Conservation (phyloP, 2,888 invertebrate species). For the Osmoderma eremita region DNA sequence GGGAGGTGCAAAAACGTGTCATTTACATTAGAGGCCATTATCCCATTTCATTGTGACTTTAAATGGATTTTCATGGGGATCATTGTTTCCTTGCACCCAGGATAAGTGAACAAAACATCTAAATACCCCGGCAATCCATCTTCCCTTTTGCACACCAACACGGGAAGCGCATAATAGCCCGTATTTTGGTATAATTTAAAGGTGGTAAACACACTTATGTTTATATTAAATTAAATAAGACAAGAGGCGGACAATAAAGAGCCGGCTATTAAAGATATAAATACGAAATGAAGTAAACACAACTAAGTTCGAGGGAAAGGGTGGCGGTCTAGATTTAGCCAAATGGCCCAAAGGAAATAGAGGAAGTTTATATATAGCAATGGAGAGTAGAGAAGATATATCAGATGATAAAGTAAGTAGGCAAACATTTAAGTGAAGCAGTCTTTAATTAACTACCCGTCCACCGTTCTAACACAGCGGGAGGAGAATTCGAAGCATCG, state of each 20-base stretch:
- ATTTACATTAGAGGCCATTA: too few species aligned
- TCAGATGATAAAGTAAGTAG: constrained; percentile 49
- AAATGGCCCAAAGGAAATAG: constrained; percentile 25
- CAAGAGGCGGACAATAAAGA: constrained; percentile 16
- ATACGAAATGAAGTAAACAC: constrained; percentile 36
- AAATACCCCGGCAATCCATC: not conserved
- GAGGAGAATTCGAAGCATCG: constrained; percentile 50
- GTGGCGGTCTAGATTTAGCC: constrained; percentile 14
- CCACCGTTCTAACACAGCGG: constrained; percentile 23
- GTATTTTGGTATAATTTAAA: constrained; percentile 15
- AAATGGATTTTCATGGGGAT: not conserved
- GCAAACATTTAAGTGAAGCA: constrained; percentile 48
- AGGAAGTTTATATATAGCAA: constrained; percentile 21
- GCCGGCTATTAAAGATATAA: constrained; percentile 35
- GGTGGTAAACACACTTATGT: constrained; percentile 33
- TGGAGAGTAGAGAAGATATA: constrained; percentile 37
- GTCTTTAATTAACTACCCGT: constrained; percentile 48
- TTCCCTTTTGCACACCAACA: not conserved
- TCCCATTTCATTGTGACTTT: not conserved
- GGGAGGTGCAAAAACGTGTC: too few species aligned
- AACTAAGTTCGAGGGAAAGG: too few species aligned
- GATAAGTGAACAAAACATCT: not conserved
- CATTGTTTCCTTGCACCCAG: not conserved
- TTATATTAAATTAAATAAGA: constrained; percentile 40
- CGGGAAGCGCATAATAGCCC: constrained; percentile 4